phyloP scores from a whole-genome alignment of 2,797 vertebrate species.

The Myotis planiceps region DNA sequence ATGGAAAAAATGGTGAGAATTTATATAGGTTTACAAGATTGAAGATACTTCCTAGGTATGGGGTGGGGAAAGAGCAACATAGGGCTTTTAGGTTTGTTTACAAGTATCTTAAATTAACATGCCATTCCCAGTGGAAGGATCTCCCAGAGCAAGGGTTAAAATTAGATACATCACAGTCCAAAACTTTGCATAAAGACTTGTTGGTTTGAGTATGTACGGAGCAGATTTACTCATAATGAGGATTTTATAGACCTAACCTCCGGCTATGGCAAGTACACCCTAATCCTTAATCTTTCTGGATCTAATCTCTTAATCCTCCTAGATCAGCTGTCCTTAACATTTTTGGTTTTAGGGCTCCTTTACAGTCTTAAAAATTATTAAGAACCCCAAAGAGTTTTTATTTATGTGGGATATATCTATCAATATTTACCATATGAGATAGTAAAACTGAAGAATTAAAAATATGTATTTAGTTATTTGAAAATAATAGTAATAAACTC shows the following conservation, averaged over 20 bases:
- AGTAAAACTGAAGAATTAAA: constrained; percentile 26
- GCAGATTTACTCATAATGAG: neutral
- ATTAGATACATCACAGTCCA: constrained; percentile 53
- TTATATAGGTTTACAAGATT: neutral
- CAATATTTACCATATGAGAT: constrained; percentile 4
- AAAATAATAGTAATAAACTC: neutral
- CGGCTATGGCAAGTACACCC: neutral
- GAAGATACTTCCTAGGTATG: constrained; percentile 40
- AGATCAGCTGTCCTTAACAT: neutral
- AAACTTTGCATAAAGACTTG: constrained; percentile 46
- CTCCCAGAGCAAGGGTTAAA: constrained; percentile 53
- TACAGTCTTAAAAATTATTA: neutral
- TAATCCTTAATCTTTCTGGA: neutral
- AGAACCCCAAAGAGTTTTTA: neutral
- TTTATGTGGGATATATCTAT: neutral
- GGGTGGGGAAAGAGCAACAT: neutral
- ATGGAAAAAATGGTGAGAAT: constrained; percentile 37
- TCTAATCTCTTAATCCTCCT: neutral
- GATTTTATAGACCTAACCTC: neutral
- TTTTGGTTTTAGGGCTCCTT: neutral
- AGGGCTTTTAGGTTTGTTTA: constrained; percentile 71
- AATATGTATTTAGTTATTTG: neutral
- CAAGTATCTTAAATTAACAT: constrained; percentile 68
- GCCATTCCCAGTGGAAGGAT: constrained; percentile 49
- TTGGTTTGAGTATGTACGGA: neutral